Evolutionary conservation across 2,888 invertebrate species (phyloP), one percentile per base, ranked within the genome.

Genomic region (Bombylius discolor): DNA sequence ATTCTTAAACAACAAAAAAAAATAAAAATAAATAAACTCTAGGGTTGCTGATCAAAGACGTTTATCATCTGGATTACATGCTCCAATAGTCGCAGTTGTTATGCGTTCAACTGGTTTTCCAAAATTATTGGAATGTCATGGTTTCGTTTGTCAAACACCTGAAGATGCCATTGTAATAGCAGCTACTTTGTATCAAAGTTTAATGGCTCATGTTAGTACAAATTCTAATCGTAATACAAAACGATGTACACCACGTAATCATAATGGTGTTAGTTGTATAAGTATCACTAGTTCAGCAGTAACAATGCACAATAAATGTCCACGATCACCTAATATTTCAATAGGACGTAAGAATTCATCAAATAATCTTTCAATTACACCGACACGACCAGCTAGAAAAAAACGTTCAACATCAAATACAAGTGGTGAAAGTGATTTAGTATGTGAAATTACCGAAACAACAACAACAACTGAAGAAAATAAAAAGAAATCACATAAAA

Each of bases 141-240:
- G 88, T 49, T 93, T 92, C 74, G 87, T 90, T 64, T 93, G 92
- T 73, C 85, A 86, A 72, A 86, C 86, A 65, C 86, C 90, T 42
- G 91, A 92, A 75, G 92, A 93, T 73, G 92, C 93, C 60, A 87
- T 93, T 46, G 89, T 91, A 0, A 89, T 93, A 64, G 93, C 93
- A 13, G 92, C 92, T 50, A 92, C 91, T 60, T 78, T 93, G 63
- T 93, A 93, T 75, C 88, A 91, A 74, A 89, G 89, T 44, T 77
- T 93, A 56, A 85, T 92, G 77, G 84, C 88, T 58, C 87, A 87
- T 67, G 86, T 88, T 78, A 84, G 82, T 70, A 78, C 80, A 50
- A 72, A 66, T 51, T 69, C 70, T 7, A 66, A 70, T 46, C 65
- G 70, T n/a, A 73, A 67, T 58, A 69, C 70, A 11, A 71, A 68